Percentiles rank a stretch among this genome's conserved stretches.
These are phyloP conservation scores for Bursaphelenchus okinawaensis DNA, from an alignment of 2,888 invertebrate species.

Conservation along the genomic window DNA sequence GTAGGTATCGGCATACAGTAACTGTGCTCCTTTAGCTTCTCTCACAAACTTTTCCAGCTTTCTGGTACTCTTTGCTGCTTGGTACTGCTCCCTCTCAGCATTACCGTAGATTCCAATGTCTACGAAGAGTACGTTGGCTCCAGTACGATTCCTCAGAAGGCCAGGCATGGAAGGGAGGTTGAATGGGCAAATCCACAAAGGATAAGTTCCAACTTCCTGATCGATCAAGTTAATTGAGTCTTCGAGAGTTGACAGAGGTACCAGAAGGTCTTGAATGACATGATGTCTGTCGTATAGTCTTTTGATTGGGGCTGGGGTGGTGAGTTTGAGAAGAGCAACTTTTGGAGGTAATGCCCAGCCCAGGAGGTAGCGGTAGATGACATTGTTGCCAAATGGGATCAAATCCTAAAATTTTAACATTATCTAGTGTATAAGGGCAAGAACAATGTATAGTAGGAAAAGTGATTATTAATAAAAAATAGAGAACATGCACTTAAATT, in stretches of 20 bases:
- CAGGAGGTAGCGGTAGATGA: slow-evolving; percentile 69
- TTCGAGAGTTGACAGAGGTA: slow-evolving; percentile 67
- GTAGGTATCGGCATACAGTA: slow-evolving; percentile 74
- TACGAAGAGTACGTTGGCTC: slow-evolving; percentile 68
- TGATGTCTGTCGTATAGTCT: slow-evolving; percentile 73
- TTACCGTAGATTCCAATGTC: slow-evolving; percentile 78
- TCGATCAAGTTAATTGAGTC: slow-evolving; percentile 68
- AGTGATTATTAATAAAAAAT: background rate
- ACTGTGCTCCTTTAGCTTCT: slow-evolving; percentile 59
- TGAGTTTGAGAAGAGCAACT: slow-evolving; percentile 70
- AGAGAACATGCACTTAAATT: too few relatives aligned
- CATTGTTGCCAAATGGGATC: slow-evolving; percentile 75
- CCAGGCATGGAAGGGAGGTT: slow-evolving; percentile 68
- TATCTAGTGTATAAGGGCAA: too few relatives aligned
- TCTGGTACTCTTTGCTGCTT: slow-evolving; percentile 68
- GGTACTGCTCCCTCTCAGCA: slow-evolving; percentile 66
- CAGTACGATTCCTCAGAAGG: slow-evolving; percentile 65
- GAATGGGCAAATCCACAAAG: slow-evolving; percentile 78
- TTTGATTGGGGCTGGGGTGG: slow-evolving; percentile 67
- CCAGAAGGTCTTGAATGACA: slow-evolving; percentile 75
- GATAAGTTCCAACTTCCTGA: slow-evolving; percentile 68
- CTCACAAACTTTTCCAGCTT: slow-evolving; percentile 70
- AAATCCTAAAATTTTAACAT: slow-evolving; percentile 72
- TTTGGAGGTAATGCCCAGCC: slow-evolving; percentile 81
- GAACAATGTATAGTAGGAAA: too few relatives aligned